phyloP scores from a whole-genome alignment of 2,113 vertebrate species.

The Ochotona princeps region DNA sequence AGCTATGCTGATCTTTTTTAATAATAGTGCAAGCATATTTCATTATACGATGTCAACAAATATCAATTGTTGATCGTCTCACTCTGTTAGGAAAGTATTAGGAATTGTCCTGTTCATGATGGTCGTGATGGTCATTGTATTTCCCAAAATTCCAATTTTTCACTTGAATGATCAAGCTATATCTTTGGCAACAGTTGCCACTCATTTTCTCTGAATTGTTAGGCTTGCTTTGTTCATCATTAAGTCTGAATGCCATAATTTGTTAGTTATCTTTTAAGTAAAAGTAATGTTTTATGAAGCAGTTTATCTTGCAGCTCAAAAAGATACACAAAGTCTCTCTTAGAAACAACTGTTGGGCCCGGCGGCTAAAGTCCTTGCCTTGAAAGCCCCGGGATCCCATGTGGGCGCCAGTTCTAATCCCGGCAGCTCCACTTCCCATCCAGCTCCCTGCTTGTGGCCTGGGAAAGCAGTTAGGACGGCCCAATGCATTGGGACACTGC shows the following conservation, averaged over 20 bases:
- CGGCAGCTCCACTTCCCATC: too few relatives aligned
- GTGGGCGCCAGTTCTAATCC: too few relatives aligned
- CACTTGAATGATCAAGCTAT: background rate
- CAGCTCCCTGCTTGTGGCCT: too few relatives aligned
- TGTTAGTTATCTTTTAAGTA: background rate
- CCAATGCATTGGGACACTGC: too few relatives aligned
- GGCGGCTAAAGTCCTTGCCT: too few relatives aligned
- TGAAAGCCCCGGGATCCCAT: too few relatives aligned
- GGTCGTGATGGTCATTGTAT: background rate
- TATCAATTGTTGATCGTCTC: background rate
- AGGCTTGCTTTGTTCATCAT: background rate
- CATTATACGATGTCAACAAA: background rate
- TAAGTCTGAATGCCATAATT: background rate
- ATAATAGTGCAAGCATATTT: background rate
- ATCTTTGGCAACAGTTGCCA: background rate
- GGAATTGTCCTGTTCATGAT: background rate
- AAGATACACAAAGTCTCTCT: background rate
- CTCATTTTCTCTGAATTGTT: background rate
- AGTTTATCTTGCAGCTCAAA: background rate
- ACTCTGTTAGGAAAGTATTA: background rate
- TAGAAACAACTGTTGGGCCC: background rate
- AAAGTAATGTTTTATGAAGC: background rate
- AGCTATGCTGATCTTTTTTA: background rate
- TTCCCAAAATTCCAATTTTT: background rate
- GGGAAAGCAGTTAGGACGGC: too few relatives aligned